Evolutionary conservation across 1,140 invertebrate genomes (phyloP).

Genomic region (Steinernema khuongi): DNA sequence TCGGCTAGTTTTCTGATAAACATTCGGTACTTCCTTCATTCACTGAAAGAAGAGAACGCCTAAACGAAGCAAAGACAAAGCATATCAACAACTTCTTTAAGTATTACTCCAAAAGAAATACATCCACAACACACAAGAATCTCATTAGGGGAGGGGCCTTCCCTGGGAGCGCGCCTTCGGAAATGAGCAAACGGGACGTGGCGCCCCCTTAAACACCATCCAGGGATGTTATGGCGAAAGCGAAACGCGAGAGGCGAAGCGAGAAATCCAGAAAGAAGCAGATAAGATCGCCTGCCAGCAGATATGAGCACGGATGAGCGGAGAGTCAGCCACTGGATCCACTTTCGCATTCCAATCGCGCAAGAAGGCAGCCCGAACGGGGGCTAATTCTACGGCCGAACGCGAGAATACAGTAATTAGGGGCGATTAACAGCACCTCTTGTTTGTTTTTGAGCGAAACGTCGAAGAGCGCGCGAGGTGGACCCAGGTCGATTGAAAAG

Average conservation of each 20-base stretch:
- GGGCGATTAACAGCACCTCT: neutral
- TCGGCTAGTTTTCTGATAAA: too few species aligned
- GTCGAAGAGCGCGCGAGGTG: too few species aligned
- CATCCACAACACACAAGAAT: too few species aligned
- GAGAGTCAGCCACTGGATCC: neutral
- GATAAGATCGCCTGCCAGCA: neutral
- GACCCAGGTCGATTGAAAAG: too few species aligned
- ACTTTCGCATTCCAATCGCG: conserved; percentile 2
- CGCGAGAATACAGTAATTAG: neutral
- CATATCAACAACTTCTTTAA: too few species aligned
- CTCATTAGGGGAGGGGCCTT: too few species aligned
- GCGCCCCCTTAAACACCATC: neutral
- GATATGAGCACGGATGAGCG: neutral
- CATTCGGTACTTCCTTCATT: too few species aligned
- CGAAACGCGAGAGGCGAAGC: neutral
- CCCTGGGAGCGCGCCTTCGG: too few species aligned
- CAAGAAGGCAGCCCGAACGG: neutral
- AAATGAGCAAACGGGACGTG: neutral
- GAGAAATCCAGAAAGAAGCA: neutral
- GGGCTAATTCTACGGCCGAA: neutral
- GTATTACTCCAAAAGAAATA: too few species aligned
- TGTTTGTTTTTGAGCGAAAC: too few species aligned
- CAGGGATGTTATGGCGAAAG: neutral
- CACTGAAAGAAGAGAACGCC: too few species aligned
- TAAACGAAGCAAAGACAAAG: too few species aligned